These are phyloP conservation scores for Lepidurus apus DNA, from an alignment of 1,140 invertebrate species.

Conservation along the genomic window DNA sequence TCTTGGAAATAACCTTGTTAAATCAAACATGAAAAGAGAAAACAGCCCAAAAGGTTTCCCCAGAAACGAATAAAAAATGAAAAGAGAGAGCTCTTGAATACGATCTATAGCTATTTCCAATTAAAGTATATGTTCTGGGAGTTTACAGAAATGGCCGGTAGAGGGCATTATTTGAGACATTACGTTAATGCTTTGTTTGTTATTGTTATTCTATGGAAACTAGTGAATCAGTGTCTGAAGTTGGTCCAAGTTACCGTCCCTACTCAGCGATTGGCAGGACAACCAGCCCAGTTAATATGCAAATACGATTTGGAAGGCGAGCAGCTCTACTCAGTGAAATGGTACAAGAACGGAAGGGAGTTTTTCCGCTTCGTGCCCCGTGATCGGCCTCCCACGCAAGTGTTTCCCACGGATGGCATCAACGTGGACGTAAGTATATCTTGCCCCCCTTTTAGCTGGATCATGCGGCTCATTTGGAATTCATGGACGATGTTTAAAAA, in stretches of 20 bases:
- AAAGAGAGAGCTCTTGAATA: neutral
- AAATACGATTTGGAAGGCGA: slow-evolving; percentile 46
- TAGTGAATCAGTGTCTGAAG: slow-evolving; percentile 25
- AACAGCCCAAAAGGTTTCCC: neutral
- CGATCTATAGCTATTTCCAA: slow-evolving; percentile 9
- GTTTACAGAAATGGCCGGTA: neutral
- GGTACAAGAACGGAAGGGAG: slow-evolving; percentile 65
- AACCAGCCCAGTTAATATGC: slow-evolving; percentile 40
- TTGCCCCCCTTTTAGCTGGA: slow-evolving; percentile 32
- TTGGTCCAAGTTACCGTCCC: slow-evolving; percentile 31
- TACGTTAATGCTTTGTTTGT: neutral
- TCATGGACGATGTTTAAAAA: neutral
- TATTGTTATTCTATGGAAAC: neutral
- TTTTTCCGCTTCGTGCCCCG: slow-evolving; percentile 75
- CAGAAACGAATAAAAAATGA: neutral
- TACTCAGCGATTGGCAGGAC: slow-evolving; percentile 11
- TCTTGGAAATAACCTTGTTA: slow-evolving; percentile 19
- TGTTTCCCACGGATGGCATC: slow-evolving; percentile 67
- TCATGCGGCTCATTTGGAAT: neutral
- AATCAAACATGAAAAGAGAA: neutral
- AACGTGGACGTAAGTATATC: slow-evolving; percentile 68
- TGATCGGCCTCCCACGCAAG: slow-evolving; percentile 63
- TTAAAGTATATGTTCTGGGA: neutral
- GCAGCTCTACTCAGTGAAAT: slow-evolving; percentile 46
- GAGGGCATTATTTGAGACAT: neutral